Evolutionary conservation across 2,113 vertebrate genomes (phyloP).

Genomic region (Perca fluviatilis): DNA sequence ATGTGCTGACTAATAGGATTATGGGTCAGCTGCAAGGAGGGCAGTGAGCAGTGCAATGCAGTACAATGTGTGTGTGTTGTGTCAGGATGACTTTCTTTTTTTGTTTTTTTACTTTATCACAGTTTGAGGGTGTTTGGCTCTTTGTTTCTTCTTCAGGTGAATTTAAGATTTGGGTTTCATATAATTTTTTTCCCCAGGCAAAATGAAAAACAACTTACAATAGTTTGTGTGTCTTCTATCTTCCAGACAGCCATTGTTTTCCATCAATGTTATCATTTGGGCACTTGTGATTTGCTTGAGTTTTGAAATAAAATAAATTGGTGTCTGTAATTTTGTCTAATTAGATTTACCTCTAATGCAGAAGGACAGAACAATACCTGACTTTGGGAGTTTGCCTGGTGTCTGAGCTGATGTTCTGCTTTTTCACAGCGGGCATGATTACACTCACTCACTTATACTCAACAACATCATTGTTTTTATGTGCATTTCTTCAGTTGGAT

Average conservation of each 20-base stretch:
- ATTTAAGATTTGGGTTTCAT: no score
- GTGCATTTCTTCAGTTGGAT: background rate
- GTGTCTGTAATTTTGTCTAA: no score
- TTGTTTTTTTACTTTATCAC: background rate
- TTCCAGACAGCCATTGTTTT: no score
- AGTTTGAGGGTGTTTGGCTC: background rate
- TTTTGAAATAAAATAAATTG: background rate
- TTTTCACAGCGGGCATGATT: no score
- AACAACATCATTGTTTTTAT: background rate
- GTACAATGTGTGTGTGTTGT: background rate
- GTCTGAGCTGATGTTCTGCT: no score
- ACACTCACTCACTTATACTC: no score
- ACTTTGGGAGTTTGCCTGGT: no score
- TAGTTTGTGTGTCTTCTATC: no score
- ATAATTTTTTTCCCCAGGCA: background rate
- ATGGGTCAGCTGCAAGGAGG: constrained; percentile 18
- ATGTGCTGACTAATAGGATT: constrained; percentile 55
- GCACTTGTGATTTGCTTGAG: background rate
- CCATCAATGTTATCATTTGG: no score
- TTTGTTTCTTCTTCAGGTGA: background rate
- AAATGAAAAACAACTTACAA: background rate
- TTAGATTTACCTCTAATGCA: no score
- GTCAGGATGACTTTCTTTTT: background rate
- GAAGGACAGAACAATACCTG: no score
- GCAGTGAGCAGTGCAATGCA: background rate